Conservation (phyloP, 2,797 vertebrate genomes). For the Sebastes cheni region DNA sequence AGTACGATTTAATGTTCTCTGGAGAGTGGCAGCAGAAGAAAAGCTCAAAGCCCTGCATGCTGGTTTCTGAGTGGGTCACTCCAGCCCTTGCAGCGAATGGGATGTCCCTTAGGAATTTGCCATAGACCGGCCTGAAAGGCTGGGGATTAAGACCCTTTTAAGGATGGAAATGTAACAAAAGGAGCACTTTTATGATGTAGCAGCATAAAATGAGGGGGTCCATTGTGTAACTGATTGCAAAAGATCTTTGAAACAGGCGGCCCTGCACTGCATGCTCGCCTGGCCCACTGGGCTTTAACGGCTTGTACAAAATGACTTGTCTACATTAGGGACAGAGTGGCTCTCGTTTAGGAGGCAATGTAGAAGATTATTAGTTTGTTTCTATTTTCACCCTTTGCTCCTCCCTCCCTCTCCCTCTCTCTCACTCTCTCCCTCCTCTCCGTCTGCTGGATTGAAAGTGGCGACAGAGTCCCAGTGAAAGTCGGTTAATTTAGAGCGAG, state of each 20-base stretch:
- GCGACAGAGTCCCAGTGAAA: slow-evolving; percentile 94
- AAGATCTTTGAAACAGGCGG: slow-evolving; percentile 90
- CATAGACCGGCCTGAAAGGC: slow-evolving; percentile 90
- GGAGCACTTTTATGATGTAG: slow-evolving; percentile 97
- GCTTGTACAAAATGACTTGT: slow-evolving; percentile 85
- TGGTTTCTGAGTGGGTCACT: slow-evolving; percentile 90
- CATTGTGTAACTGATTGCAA: slow-evolving; percentile 92
- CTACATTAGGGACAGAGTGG: slow-evolving; percentile 81
- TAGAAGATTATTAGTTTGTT: slow-evolving; percentile 93
- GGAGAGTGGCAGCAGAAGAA: slow-evolving; percentile 87
- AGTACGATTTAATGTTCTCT: slow-evolving; percentile 93
- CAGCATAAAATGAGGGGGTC: slow-evolving; percentile 95
- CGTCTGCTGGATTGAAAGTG: slow-evolving; percentile 84
- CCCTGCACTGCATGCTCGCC: slow-evolving; percentile 76
- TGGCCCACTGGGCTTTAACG: slow-evolving; percentile 80
- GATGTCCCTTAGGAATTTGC: slow-evolving; percentile 94
- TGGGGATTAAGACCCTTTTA: slow-evolving; percentile 95
- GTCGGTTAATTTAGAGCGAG: slow-evolving; percentile 95
- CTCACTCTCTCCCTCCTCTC: slow-evolving; percentile 61
- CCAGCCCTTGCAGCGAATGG: slow-evolving; percentile 89
- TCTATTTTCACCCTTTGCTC: slow-evolving; percentile 81
- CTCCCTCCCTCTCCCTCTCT: slow-evolving; percentile 53
- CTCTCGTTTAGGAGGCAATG: slow-evolving; percentile 88
- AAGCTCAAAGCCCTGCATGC: slow-evolving; percentile 86
- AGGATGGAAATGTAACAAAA: slow-evolving; percentile 97